These are phyloP conservation scores for Coelopa frigida DNA, from an alignment of 1,140 invertebrate genomes.

Conservation along the genomic window DNA sequence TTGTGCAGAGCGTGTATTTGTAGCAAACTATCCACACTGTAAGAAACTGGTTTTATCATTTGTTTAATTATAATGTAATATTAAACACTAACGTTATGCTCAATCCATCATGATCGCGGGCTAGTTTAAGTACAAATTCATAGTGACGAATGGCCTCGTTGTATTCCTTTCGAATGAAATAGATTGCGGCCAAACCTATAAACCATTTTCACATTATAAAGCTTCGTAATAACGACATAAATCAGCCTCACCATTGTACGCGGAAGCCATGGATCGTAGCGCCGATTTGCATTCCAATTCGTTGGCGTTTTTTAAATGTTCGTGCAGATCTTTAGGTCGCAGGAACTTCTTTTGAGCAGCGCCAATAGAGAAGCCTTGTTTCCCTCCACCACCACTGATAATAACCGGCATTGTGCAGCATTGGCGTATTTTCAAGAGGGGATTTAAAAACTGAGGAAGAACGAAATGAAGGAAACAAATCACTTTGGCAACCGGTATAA, in stretches of 20 bases:
- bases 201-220: background rate
- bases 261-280: conserved; percentile 55
- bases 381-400: background rate
- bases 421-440: conserved; percentile 60
- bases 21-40: conserved; percentile 47
- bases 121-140: conserved; percentile 47
- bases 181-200: conserved; percentile 52
- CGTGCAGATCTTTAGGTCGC: conserved; percentile 57
- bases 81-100: conserved; percentile 22
- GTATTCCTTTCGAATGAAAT: conserved; percentile 53
- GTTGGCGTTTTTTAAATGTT: conserved; percentile 58
- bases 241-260: conserved; percentile 50
- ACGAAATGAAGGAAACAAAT: background rate
- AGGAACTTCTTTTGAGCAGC: conserved; percentile 24
- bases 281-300: conserved; percentile 58
- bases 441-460: conserved; percentile 44
- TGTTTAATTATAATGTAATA: background rate
- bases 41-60: background rate
- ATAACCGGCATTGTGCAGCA: conserved; percentile 66
- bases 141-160: conserved; percentile 55
- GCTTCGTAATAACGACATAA: background rate
- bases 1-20: conserved; percentile 66
- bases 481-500: background rate
- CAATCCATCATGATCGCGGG: conserved; percentile 25
- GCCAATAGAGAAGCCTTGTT: conserved; percentile 12